Conservation (phyloP, 2,797 vertebrate genomes). For the Chanos chanos region DNA sequence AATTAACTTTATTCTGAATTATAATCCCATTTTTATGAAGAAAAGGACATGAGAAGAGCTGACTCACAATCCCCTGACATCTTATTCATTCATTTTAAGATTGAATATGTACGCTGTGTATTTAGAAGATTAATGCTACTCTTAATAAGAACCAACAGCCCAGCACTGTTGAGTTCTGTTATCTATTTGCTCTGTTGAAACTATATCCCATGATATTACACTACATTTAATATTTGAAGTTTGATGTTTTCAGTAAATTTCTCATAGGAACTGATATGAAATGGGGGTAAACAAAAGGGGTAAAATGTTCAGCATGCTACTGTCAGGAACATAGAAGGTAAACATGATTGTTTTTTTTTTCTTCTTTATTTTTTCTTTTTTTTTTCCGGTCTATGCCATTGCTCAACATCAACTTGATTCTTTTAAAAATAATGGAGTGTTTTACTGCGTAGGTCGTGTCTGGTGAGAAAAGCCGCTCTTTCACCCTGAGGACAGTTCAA, state of each 20-base stretch:
- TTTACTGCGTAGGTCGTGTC: constrained; percentile 30
- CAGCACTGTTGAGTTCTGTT: background rate
- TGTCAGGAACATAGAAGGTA: too few species aligned
- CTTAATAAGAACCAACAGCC: constrained; percentile 15
- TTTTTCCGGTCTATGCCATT: too few species aligned
- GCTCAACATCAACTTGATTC: too few species aligned
- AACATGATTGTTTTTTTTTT: too few species aligned
- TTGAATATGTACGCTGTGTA: constrained; percentile 5
- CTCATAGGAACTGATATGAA: background rate
- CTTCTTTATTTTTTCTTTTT: too few species aligned
- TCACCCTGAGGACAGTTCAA: constrained; percentile 36
- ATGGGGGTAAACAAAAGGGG: too few species aligned
- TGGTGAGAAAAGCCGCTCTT: too few species aligned
- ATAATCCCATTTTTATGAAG: constrained; percentile 54
- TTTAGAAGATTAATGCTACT: constrained; percentile 27
- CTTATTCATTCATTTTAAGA: constrained; percentile 24
- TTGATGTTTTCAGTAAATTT: background rate
- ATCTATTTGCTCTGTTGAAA: constrained; percentile 7
- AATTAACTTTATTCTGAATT: constrained; percentile 46
- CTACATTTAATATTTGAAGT: background rate
- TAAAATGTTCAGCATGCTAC: too few species aligned
- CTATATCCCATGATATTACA: constrained; percentile 2
- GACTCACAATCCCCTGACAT: constrained; percentile 26
- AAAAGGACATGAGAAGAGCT: constrained; percentile 34
- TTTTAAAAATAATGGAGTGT: constrained; percentile 26